Conservation (phyloP, 2,888 invertebrate genomes). For the Tolmerus cingulatus region DNA sequence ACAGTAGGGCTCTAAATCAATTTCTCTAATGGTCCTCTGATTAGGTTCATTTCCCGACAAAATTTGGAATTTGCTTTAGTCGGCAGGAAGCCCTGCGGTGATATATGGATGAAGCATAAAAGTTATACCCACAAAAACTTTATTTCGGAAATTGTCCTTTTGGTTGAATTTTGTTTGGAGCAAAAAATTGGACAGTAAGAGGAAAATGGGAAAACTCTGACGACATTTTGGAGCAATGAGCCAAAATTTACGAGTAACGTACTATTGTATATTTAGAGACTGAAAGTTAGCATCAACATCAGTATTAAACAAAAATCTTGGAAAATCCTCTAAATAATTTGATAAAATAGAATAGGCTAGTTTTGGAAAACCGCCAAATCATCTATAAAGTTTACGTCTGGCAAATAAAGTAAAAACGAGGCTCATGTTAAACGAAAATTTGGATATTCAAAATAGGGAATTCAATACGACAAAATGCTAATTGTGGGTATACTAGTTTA, state of each 20-base stretch:
- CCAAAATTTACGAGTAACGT: background rate
- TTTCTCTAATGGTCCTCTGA: background rate
- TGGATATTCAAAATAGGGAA: too few species aligned
- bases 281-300: too few species aligned
- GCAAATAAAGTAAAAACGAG: too few species aligned
- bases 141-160: background rate
- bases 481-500: too few species aligned
- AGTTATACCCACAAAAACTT: background rate
- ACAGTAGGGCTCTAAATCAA: background rate
- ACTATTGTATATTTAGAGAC: too few species aligned
- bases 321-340: too few species aligned
- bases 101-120: background rate
- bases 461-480: too few species aligned
- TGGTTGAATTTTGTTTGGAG: background rate
- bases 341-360: too few species aligned
- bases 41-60: background rate
- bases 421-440: too few species aligned
- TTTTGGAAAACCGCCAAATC: too few species aligned
- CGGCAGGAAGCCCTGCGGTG: background rate
- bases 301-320: too few species aligned
- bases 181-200: background rate
- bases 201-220: background rate
- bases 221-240: background rate
- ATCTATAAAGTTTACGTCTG: too few species aligned
- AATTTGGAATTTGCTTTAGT: background rate